A percentile compares a stretch with the other conserved stretches of the same genome.
Conservation (phyloP, 2,113 vertebrate species). For the Myocastor coypus region DNA sequence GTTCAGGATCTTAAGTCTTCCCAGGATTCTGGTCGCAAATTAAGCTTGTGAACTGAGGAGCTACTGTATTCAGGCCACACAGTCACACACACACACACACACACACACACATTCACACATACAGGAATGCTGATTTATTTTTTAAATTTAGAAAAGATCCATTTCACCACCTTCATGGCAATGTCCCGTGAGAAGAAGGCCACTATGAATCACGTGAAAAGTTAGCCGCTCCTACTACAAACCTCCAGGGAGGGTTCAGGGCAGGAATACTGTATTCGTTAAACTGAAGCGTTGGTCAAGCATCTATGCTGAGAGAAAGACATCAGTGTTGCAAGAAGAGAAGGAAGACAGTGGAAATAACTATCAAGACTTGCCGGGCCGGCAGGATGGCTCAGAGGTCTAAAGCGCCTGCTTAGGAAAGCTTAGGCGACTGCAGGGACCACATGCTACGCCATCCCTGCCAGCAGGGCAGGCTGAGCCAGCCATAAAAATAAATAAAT, state of each 20-base stretch:
- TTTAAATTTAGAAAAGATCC: not conserved
- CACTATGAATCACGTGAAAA: not conserved
- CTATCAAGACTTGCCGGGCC: not conserved
- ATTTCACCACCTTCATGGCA: not conserved
- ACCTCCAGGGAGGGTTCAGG: not conserved
- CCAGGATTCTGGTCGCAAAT: not conserved
- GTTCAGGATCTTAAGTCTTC: not conserved
- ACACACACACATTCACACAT: too few species aligned
- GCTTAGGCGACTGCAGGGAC: too few species aligned
- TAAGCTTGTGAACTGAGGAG: not conserved
- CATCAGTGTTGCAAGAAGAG: not conserved
- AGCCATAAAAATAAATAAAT: too few species aligned
- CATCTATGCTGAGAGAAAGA: not conserved
- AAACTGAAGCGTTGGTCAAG: not conserved
- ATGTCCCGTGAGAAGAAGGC: not conserved
- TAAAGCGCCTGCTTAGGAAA: too few species aligned
- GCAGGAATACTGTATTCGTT: rapidly evolving
- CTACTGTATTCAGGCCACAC: not conserved
- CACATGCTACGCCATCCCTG: too few species aligned
- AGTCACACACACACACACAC: not conserved
- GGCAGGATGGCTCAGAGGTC: too few species aligned
- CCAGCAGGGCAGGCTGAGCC: too few species aligned
- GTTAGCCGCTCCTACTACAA: not conserved
- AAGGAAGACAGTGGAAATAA: not conserved
- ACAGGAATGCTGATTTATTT: not conserved